Percentiles rank a stretch among this genome's conserved stretches.
Conservation (phyloP, 2,797 vertebrate genomes). For the Apogon talboti region DNA sequence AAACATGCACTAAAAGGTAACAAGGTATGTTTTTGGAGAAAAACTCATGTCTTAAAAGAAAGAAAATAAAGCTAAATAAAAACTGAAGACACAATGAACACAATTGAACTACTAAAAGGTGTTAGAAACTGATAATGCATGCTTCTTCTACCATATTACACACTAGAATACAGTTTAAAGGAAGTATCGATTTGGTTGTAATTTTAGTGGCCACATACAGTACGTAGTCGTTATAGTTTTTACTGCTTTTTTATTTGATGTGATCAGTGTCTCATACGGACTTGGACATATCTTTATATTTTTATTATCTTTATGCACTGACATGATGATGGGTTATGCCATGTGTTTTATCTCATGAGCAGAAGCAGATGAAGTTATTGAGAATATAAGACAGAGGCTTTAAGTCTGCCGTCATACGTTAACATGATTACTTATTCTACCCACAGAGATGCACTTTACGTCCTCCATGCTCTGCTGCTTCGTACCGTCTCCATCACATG, state of each 20-base stretch:
- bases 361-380: slow-evolving; percentile 30
- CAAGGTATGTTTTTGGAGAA: too few species aligned
- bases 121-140: slow-evolving; percentile 6
- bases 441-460: slow-evolving; percentile 33
- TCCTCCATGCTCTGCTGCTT: slow-evolving; percentile 13
- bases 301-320: neutral
- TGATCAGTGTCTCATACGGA: neutral
- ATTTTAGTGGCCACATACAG: neutral
- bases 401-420: slow-evolving; percentile 16
- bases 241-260: neutral
- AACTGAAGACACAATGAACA: too few species aligned
- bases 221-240: neutral
- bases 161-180: slow-evolving; percentile 2
- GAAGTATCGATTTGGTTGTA: neutral
- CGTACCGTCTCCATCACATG: neutral
- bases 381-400: slow-evolving; percentile 10
- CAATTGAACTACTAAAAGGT: too few species aligned
- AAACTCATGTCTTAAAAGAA: too few species aligned
- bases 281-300: neutral
- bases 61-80: too few species aligned
- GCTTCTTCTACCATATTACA: neutral
- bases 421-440: slow-evolving; percentile 51
- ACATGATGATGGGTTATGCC: slow-evolving; percentile 1
- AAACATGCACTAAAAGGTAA: slow-evolving; percentile 3
- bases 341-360: slow-evolving; percentile 27